phyloP scores from a whole-genome alignment of 2,113 vertebrate species.

The Trochalopteron elliotii region DNA sequence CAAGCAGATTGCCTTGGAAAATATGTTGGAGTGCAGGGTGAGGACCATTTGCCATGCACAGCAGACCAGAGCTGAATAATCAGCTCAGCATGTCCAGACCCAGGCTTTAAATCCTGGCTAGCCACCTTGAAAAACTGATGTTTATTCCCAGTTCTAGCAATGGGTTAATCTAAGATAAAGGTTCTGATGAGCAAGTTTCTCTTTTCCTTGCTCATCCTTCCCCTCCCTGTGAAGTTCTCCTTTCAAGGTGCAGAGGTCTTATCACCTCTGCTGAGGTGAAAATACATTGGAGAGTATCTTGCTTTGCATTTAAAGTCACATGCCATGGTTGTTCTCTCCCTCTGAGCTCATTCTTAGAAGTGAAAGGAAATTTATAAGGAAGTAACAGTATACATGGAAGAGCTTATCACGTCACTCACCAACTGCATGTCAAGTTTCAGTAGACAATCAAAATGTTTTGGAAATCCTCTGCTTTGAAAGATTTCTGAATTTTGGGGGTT shows the following conservation, averaged over 20 bases:
- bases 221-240: background rate
- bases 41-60: background rate
- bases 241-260: background rate
- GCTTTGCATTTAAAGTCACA: background rate
- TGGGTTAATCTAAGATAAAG: background rate
- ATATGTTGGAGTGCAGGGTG: background rate
- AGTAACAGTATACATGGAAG: background rate
- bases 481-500: background rate
- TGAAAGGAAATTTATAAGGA: background rate
- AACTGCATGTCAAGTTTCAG: background rate
- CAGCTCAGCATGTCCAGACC: background rate
- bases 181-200: background rate
- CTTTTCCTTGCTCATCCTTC: background rate
- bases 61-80: background rate
- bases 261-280: background rate
- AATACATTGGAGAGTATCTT: background rate
- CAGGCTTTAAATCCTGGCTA: background rate
- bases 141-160: background rate
- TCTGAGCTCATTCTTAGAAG: background rate
- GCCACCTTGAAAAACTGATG: background rate
- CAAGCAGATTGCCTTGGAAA: conserved; percentile 39
- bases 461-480: background rate
- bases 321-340: background rate
- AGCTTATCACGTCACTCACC: background rate
- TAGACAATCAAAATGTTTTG: background rate